Evolutionary conservation across 2,113 vertebrate genomes (phyloP).

Genomic region (Amphilophus citrinellus): DNA sequence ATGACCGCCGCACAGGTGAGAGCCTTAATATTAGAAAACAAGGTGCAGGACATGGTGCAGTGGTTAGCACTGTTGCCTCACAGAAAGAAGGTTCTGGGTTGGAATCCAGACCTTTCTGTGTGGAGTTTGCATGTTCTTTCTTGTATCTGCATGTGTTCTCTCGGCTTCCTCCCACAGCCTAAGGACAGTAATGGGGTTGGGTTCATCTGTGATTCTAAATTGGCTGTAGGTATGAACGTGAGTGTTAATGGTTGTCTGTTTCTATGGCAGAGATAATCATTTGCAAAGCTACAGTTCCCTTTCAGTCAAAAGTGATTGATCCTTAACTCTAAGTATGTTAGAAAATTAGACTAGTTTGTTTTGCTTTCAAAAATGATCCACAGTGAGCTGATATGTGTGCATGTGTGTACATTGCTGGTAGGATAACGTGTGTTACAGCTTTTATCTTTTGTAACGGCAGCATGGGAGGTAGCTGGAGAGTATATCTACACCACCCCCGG

Average conservation of each 20-base stretch:
- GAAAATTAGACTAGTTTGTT: neutral
- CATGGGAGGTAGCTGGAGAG: conserved; percentile 96
- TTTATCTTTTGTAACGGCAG: conserved; percentile 71
- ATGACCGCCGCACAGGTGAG: conserved; percentile 86
- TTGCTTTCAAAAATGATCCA: neutral
- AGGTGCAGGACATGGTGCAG: neutral
- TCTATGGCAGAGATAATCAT: neutral
- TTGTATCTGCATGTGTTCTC: neutral
- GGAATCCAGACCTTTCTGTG: neutral
- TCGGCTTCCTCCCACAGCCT: neutral
- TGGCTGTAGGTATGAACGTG: neutral
- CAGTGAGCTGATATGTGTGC: neutral
- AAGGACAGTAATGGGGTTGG: neutral
- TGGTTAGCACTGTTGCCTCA: neutral
- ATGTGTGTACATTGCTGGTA: neutral
- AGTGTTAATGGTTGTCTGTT: neutral
- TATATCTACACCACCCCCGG: conserved; percentile 91
- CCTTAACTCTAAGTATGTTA: neutral
- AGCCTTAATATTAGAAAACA: neutral
- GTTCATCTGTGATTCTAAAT: too few relatives aligned
- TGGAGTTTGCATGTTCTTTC: neutral
- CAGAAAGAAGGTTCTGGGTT: neutral
- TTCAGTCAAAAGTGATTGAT: neutral
- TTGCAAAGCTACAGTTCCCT: neutral
- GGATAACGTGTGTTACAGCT: neutral